Base-by-base conservation (phyloP, 2,888 invertebrate genomes). In the Stegana nigrithorax region DNA sequence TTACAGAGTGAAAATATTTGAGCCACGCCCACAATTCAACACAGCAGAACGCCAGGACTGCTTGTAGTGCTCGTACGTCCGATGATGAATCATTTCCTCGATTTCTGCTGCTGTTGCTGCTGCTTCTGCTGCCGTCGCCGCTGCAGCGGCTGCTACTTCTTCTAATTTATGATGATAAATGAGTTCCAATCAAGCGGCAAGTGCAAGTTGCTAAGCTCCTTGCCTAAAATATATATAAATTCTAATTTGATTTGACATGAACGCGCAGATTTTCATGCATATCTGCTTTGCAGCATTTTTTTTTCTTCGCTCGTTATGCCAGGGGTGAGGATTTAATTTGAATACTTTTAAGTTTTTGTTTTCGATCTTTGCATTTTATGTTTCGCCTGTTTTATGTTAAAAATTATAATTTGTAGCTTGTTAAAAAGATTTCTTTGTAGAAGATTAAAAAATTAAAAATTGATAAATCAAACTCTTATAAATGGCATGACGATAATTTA, bases 171-270 rank as follows among this genome's bases (percentile, higher is more conserved):
- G 75, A 76, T 80, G 80, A 76, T 76, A 76, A 76, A 76, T 76
- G 75, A 76, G 80, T 80, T 76, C 80, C 75, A 75, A 75, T 75
- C 75, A 75, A 78, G 80, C 78, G 76, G 75, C 75, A 73, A 76
- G 78, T 80, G 78, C 75, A 19, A 21, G 4, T 7, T 12, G 23
- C 8, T 47, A 8, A 69, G 67, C 67, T 69, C n/a, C 26, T 27
- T n/a, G 19, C 19, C 5, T 50, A 50, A 42, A 39, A 44, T 12
- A 21, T 59, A 27, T 53, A 60, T 60, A 60, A 60, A 60, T 60
- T 42, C 32, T 60, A 60, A 60, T 60, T 60, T 60, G 60, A 60
- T 60, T 60, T 60, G 60, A 60, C 55, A 44, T 45, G 32, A 32
- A 32, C 17, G 32, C 53, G 32, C 53, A 55, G 21, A 55, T 55